Evolutionary conservation across 1,140 invertebrate genomes (phyloP), one percentile per base, ranked within the genome.

Genomic region (Plodia interpunctella): DNA sequence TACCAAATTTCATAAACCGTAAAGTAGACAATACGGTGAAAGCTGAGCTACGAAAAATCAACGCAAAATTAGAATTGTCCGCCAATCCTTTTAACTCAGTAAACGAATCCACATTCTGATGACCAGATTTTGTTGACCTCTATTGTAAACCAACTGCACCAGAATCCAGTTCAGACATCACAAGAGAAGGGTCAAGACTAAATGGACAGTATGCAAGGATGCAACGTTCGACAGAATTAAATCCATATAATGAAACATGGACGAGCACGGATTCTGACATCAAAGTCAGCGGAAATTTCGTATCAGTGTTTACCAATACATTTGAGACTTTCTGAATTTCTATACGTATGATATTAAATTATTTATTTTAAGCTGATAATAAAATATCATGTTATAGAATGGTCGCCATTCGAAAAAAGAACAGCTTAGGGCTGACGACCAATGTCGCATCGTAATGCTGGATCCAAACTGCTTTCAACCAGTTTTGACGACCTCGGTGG

Each of bases 221-320:
- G 38, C 38, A 44, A 17, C 38, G 38, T 10, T 44, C 15, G 38
- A 44, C 38, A 44, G 38, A 44, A 44, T 44, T 44, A 35, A 35
- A 44, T 44, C 38, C 38, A 44, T 44, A 44, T 44, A 44, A 44
- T 44, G 38, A 44, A 44, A 44, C 38, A 44, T 44, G 38, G 38
- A 44, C 13, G 5, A 15, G 35, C 11, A 2, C 38, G 15, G 38
- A 44, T 44, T 44, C 15, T 15, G n/a, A 44, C 38, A 15, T 44
- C n/a, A 3, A 44, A 44, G 5, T 32, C 30, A 32, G 30, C 30
- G 11, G 11, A 32, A 32, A 32, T 32, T 5, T 11, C 30, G 30
- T 32, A 32, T 32, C 30, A 1, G 30, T 32, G 30, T 32, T 32
- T 32, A 32, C 8, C 4, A 32, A 32, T 32, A 32, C 11, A 32